Percentiles rank a stretch among this genome's conserved stretches.
Conservation (phyloP, 2,888 invertebrate genomes). For the Anoncus sp. region DNA sequence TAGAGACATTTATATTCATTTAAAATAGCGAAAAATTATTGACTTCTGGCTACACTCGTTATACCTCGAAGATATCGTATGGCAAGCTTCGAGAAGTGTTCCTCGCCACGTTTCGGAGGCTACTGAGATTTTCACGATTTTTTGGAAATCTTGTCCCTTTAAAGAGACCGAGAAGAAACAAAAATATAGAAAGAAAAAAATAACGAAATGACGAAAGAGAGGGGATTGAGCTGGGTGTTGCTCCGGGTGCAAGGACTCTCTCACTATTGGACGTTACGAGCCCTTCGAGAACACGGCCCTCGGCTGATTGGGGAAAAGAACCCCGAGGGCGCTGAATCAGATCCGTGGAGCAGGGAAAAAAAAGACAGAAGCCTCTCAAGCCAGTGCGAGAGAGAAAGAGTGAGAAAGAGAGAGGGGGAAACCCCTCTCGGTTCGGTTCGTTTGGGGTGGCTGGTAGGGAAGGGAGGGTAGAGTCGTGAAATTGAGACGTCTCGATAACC, state of each 20-base stretch:
- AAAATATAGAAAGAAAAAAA: not conserved
- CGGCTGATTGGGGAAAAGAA: conserved; percentile 59
- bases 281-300: conserved; percentile 55
- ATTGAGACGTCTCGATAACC: conserved; percentile 81
- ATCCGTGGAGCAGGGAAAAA: conserved; percentile 45
- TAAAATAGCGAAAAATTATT: not conserved
- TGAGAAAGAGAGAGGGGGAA: conserved; percentile 62
- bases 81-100: conserved; percentile 31
- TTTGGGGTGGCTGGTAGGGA: conserved; percentile 39
- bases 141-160: conserved; percentile 69
- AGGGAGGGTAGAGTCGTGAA: conserved; percentile 75
- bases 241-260: conserved; percentile 19
- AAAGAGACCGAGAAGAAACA: conserved; percentile 26
- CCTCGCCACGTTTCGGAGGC: conserved; percentile 58
- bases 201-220: conserved; percentile 19
- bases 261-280: conserved; percentile 66
- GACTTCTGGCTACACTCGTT: not conserved
- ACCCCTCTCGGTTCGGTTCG: conserved; percentile 65
- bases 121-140: conserved; percentile 70
- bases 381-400: conserved; percentile 63
- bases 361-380: conserved; percentile 52
- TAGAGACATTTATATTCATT: not conserved
- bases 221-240: conserved; percentile 55
- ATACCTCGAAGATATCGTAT: conserved; percentile 7
- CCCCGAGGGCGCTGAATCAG: conserved; percentile 47